Evolutionary conservation across 2,113 vertebrate genomes (phyloP).

Genomic region (Romanogobio albipinnatus): DNA sequence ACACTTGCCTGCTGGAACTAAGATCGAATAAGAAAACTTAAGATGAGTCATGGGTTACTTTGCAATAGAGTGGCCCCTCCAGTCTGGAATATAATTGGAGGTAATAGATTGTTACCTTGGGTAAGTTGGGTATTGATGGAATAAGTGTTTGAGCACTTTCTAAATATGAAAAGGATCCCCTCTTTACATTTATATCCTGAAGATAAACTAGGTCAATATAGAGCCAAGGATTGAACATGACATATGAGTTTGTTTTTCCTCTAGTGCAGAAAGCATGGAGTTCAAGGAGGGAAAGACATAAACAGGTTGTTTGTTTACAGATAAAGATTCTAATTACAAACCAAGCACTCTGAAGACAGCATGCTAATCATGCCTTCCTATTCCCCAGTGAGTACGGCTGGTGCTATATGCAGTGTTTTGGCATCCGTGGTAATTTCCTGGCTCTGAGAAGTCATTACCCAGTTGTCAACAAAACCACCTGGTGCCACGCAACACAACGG

Average conservation of each 20-base stretch:
- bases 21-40: no score
- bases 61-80: no score
- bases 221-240: conserved; percentile 46
- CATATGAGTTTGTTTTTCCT: conserved; percentile 48
- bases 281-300: conserved; percentile 47
- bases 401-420: conserved; percentile 1
- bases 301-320: conserved; percentile 61
- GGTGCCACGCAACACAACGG: conserved; percentile 18
- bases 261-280: conserved; percentile 31
- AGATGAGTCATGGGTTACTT: no score
- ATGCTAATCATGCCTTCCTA: conserved; percentile 47
- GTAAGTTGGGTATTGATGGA: background rate
- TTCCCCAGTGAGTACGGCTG: conserved; percentile 41
- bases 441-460: conserved; percentile 39
- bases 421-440: conserved; percentile 27
- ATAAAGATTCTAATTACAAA: conserved; percentile 63
- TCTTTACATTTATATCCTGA: background rate
- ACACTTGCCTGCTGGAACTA: no score
- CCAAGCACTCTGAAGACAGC: conserved; percentile 36
- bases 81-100: no score
- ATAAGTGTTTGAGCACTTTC: background rate
- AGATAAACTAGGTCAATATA: conserved; percentile 22
- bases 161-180: background rate
- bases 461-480: conserved; percentile 42
- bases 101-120: no score